Conservation (phyloP, 2,797 vertebrate species). For the Pterois miles region DNA sequence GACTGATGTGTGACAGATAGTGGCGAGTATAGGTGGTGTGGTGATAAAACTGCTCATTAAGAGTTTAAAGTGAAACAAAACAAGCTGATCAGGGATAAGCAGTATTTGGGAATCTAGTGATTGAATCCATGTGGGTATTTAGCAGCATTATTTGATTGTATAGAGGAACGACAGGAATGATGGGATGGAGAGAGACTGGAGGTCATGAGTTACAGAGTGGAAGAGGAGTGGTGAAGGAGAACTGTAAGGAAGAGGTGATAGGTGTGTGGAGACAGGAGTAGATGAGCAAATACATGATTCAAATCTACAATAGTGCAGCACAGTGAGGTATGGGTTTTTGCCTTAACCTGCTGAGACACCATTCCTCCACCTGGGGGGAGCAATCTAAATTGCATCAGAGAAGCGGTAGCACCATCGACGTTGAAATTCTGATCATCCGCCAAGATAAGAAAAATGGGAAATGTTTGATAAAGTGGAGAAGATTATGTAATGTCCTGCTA, state of each 20-base stretch:
- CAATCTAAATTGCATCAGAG: conserved; percentile 76
- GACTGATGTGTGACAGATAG: conserved; percentile 37
- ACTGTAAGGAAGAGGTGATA: neutral
- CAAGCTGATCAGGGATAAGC: conserved; percentile 42
- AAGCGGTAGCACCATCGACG: conserved; percentile 38
- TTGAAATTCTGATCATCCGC: conserved; percentile 43
- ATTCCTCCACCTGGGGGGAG: conserved; percentile 42
- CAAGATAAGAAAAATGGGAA: conserved; percentile 53
- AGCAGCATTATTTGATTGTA: neutral
- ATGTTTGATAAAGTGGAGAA: conserved; percentile 45
- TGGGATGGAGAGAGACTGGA: conserved; percentile 4
- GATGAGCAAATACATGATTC: conserved; percentile 25
- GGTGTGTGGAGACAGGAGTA: neutral
- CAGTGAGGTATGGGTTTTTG: conserved; percentile 3
- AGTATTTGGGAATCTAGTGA: neutral
- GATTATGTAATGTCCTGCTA: conserved; percentile 49
- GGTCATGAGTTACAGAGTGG: conserved; percentile 19
- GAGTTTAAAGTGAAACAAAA: conserved; percentile 57
- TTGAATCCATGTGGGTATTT: neutral
- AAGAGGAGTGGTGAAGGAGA: neutral
- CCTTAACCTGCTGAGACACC: conserved; percentile 61
- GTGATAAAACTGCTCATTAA: conserved; percentile 60
- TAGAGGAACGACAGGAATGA: neutral
- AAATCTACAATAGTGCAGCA: conserved; percentile 23
- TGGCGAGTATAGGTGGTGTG: conserved; percentile 19